These are phyloP conservation scores for Neoniphon sammara DNA, from an alignment of 2,797 vertebrate species.

Conservation along the genomic window DNA sequence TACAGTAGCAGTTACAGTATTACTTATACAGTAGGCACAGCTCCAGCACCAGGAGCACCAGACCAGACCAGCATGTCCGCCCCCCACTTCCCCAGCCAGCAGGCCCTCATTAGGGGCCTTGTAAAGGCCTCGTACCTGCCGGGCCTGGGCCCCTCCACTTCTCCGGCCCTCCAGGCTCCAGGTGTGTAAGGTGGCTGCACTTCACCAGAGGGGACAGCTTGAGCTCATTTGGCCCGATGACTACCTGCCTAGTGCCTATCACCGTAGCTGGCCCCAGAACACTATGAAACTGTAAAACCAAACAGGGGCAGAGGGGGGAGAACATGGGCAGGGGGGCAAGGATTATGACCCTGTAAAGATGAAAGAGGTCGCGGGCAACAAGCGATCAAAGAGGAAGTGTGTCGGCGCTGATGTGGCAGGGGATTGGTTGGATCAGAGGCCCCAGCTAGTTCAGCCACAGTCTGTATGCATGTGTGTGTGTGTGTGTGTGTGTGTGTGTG, in stretches of 20 bases:
- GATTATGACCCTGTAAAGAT: conserved; percentile 88
- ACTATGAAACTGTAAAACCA: conserved; percentile 75
- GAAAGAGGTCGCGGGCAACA: conserved; percentile 80
- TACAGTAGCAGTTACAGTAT: conserved; percentile 76
- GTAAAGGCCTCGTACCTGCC: conserved; percentile 81
- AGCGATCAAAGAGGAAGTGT: conserved; percentile 85
- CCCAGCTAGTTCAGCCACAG: conserved; percentile 52
- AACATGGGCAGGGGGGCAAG: conserved; percentile 67
- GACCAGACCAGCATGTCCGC: conserved; percentile 66
- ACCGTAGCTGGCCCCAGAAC: conserved; percentile 71
- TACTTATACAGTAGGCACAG: conserved; percentile 69
- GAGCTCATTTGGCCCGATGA: conserved; percentile 77
- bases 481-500: conserved; percentile 11
- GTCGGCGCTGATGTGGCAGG: conserved; percentile 79
- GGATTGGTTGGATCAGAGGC: conserved; percentile 76
- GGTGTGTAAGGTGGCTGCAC: conserved; percentile 82
- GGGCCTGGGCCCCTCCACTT: conserved; percentile 68
- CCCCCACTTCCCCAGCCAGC: conserved; percentile 71
- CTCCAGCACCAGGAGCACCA: conserved; percentile 66
- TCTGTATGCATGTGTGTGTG: conserved; percentile 54
- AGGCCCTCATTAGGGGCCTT: conserved; percentile 82
- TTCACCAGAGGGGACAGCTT: conserved; percentile 78
- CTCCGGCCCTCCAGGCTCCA: conserved; percentile 74
- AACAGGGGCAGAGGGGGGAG: conserved; percentile 61
- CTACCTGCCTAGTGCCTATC: conserved; percentile 75